Conservation (phyloP, 2,888 invertebrate genomes). For the Rotaria socialis region DNA sequence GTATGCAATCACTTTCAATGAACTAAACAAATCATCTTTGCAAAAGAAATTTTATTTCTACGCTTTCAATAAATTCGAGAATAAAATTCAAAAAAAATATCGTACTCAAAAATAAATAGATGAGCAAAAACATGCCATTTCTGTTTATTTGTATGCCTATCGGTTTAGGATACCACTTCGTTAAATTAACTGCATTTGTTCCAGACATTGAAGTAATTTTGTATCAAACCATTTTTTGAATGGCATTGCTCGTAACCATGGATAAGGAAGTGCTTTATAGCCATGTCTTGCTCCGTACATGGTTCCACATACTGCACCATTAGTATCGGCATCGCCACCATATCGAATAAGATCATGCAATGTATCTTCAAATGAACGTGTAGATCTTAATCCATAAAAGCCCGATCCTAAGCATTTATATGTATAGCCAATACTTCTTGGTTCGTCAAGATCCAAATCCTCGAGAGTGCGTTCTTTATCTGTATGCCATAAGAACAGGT, state of each 20-base stretch:
- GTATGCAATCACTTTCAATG: too few species aligned
- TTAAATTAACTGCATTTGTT: neutral
- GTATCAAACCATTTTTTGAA: conserved; percentile 29
- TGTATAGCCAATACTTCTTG: conserved; percentile 51
- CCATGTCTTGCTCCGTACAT: conserved; percentile 11
- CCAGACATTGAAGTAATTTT: neutral
- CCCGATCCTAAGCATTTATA: conserved; percentile 55
- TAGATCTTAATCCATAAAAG: conserved; percentile 53
- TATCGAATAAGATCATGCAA: conserved; percentile 15
- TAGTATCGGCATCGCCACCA: conserved; percentile 16
- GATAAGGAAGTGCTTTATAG: neutral
- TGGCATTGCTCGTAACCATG: neutral
- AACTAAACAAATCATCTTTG: too few species aligned
- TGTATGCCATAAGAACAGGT: neutral
- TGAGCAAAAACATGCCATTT: neutral
- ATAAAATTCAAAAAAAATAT: too few species aligned
- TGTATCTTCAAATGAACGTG: neutral
- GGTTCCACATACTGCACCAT: neutral
- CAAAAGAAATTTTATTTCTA: too few species aligned
- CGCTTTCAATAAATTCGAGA: too few species aligned
- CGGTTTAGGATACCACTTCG: neutral
- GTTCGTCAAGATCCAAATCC: conserved; percentile 52
- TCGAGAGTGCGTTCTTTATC: conserved; percentile 48
- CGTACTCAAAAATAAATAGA: neutral
- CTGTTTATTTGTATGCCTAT: too few species aligned